A percentile compares a stretch with the other conserved stretches of the same genome.
Conservation (phyloP, 1,140 invertebrate genomes). For the Aphidius gifuensis region DNA sequence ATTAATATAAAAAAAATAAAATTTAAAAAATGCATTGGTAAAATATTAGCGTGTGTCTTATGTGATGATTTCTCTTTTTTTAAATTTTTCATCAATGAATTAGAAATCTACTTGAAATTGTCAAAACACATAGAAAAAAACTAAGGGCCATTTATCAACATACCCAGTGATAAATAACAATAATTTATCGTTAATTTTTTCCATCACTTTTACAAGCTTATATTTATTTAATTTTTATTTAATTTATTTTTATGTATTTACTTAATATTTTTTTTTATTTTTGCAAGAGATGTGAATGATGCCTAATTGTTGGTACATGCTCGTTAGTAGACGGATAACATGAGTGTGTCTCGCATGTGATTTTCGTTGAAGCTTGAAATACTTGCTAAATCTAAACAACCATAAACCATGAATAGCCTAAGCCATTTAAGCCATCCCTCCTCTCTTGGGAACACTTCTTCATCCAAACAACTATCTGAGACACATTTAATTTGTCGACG, state of each 20-base stretch:
- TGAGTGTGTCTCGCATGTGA: neutral
- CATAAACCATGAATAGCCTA: slow-evolving; percentile 16
- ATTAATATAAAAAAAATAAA: too few species aligned
- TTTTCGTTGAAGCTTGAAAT: neutral
- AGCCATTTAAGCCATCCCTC: slow-evolving; percentile 1
- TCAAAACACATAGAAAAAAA: slow-evolving; percentile 3
- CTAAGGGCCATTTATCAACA: slow-evolving; percentile 9
- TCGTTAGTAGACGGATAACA: neutral
- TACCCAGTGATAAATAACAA: slow-evolving; percentile 3
- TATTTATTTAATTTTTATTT: too few species aligned
- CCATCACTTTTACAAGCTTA: neutral
- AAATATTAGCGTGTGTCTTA: too few species aligned
- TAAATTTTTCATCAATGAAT: neutral
- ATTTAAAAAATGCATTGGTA: too few species aligned
- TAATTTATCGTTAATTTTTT: slow-evolving; percentile 4
- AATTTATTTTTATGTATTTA: too few species aligned
- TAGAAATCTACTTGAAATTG: slow-evolving; percentile 15
- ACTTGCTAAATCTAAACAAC: neutral
- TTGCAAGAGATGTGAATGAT: neutral
- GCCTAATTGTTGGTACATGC: slow-evolving; percentile 8
- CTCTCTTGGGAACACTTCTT: neutral
- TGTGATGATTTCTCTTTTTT: too few species aligned
- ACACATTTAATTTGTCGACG: slow-evolving; percentile 19
- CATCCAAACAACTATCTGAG: neutral
- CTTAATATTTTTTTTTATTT: too few species aligned